Evolutionary conservation across 2,888 invertebrate genomes (phyloP).

Genomic region (Asteroscopus sphinx): DNA sequence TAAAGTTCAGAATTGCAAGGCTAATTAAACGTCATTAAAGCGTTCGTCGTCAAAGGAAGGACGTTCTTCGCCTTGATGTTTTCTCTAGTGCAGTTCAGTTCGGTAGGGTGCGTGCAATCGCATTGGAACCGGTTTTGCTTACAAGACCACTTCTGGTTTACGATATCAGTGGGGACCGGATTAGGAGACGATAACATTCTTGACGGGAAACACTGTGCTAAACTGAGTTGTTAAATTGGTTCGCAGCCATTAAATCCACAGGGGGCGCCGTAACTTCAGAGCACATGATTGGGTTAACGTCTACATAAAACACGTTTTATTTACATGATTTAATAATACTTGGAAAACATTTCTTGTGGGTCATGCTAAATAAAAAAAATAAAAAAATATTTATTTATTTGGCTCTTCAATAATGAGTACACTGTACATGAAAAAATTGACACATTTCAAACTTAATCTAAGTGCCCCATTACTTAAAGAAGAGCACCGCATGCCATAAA

Average conservation of each 20-base stretch:
- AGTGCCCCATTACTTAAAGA: too few relatives aligned
- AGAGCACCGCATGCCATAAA: too few relatives aligned
- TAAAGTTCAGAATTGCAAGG: conserved; percentile 69
- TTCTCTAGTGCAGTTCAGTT: conserved; percentile 75
- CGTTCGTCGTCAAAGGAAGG: conserved; percentile 66
- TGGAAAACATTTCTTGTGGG: conserved; percentile 44
- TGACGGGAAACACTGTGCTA: conserved; percentile 83
- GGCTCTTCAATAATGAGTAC: too few relatives aligned
- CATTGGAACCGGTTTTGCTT: conserved; percentile 83
- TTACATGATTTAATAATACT: conserved; percentile 48
- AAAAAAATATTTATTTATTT: too few relatives aligned
- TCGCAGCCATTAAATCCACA: conserved; percentile 77
- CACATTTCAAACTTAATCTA: too few relatives aligned
- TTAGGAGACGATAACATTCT: conserved; percentile 86
- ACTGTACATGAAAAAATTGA: too few relatives aligned
- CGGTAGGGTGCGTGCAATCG: conserved; percentile 80
- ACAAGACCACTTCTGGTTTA: conserved; percentile 86
- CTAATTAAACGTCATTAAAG: conserved; percentile 60
- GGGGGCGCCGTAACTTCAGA: conserved; percentile 72
- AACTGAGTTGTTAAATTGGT: conserved; percentile 82
- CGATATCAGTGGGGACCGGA: conserved; percentile 86
- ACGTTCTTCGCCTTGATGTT: conserved; percentile 72
- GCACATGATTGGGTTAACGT: conserved; percentile 68
- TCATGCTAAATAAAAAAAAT: conserved; percentile 41
- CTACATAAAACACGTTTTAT: conserved; percentile 67